Percentiles rank a stretch among this genome's conserved stretches.
Evolutionary conservation across 2,888 invertebrate species (phyloP).

Genomic region (Helicoverpa assulta): DNA sequence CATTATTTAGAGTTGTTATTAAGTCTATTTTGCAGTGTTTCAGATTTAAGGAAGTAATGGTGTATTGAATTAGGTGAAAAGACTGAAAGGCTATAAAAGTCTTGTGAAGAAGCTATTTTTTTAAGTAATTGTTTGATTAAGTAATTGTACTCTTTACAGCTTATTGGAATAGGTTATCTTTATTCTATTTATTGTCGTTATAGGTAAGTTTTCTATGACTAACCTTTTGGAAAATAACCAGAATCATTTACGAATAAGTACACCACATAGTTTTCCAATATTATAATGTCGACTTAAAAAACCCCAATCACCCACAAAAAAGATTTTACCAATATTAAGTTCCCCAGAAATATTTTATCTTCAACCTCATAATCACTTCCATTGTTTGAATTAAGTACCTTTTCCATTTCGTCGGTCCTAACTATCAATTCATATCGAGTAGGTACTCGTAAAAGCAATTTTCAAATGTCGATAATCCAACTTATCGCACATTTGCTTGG

Average conservation of each 20-base stretch:
- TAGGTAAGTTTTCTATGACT: too few species aligned
- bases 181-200: too few species aligned
- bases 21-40: background rate
- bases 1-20: constrained; percentile 8
- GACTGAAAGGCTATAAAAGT: constrained; percentile 4
- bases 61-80: constrained; percentile 5
- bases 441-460: constrained; percentile 44
- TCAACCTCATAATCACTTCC: constrained; percentile 8
- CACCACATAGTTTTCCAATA: too few species aligned
- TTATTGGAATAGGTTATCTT: too few species aligned
- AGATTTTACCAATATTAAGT: background rate
- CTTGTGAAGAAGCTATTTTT: background rate
- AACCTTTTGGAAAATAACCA: too few species aligned
- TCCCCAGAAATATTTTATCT: background rate
- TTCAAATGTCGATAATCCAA: constrained; percentile 52
- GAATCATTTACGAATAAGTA: too few species aligned
- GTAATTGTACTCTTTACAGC: too few species aligned
- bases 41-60: constrained; percentile 4
- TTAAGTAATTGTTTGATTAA: background rate
- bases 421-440: constrained; percentile 48
- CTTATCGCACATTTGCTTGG: constrained; percentile 47
- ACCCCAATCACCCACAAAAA: background rate
- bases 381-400: background rate
- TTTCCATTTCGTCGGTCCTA: constrained; percentile 28
- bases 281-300: too few species aligned